These are phyloP conservation scores for Phyllostomus discolor DNA, from an alignment of 2,113 vertebrate genomes.

Conservation along the genomic window DNA sequence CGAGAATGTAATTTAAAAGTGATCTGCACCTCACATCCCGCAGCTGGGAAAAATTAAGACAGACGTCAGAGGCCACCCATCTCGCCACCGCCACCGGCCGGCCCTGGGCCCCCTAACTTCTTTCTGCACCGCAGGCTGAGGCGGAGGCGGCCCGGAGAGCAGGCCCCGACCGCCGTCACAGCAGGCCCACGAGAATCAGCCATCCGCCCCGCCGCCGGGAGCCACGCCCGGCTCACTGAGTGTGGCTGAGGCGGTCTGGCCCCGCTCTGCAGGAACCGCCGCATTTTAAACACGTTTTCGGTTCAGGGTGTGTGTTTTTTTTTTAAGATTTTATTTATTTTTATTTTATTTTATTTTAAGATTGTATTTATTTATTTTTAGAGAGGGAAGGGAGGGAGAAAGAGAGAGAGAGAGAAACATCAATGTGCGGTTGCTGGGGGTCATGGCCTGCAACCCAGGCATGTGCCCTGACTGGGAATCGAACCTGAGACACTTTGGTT, in stretches of 20 bases:
- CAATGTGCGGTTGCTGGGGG: too few relatives aligned
- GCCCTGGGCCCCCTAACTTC: conserved; percentile 12
- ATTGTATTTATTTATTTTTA: too few relatives aligned
- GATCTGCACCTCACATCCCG: conserved; percentile 46
- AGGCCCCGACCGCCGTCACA: accelerated
- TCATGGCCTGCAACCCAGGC: too few relatives aligned
- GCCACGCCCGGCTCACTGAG: accelerated
- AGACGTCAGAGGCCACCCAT: conserved; percentile 13
- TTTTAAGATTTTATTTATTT: too few relatives aligned
- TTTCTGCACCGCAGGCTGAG: not conserved
- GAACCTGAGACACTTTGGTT: too few relatives aligned
- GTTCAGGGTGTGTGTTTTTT: too few relatives aligned
- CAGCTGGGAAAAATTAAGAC: conserved; percentile 53
- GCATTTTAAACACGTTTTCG: too few relatives aligned
- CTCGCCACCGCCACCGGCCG: not conserved
- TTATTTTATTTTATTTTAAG: too few relatives aligned
- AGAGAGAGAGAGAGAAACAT: too few relatives aligned
- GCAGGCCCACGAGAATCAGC: not conserved
- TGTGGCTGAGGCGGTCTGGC: not conserved
- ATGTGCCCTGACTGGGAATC: too few relatives aligned
- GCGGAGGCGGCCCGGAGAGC: not conserved
- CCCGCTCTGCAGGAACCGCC: accelerated
- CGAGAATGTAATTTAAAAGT: conserved; percentile 52
- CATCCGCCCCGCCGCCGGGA: not conserved
- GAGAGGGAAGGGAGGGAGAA: too few relatives aligned